A percentile compares a stretch with the other conserved stretches of the same genome.
These are phyloP conservation scores for Drosophila pseudotalamancana DNA, from an alignment of 2,888 invertebrate genomes.

Conservation along the genomic window DNA sequence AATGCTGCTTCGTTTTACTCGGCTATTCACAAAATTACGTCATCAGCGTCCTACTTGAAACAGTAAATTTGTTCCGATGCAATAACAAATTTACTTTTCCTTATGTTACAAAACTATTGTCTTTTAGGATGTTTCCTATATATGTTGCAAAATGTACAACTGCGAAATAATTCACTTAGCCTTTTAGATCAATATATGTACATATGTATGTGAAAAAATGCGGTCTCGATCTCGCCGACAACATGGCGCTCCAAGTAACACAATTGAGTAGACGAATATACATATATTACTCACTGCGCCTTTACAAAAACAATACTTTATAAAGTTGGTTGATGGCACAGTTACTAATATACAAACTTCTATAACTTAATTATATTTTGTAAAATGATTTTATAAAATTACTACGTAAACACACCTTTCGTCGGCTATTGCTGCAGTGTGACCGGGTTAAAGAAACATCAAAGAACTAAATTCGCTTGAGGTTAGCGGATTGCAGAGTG, in stretches of 20 bases:
- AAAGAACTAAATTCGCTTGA: background rate
- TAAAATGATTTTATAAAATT: constrained; percentile 46
- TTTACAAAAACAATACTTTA: constrained; percentile 4
- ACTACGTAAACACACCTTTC: constrained; percentile 60
- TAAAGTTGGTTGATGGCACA: constrained; percentile 3
- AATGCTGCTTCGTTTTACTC: constrained; percentile 50
- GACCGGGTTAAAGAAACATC: constrained; percentile 4
- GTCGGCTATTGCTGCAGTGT: constrained; percentile 48
- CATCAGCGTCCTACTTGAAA: constrained; percentile 76
- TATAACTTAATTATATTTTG: constrained; percentile 30
- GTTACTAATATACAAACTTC: constrained; percentile 10
- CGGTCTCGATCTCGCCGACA: constrained; percentile 51
- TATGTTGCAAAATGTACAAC: constrained; percentile 5
- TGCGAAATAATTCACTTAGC: constrained; percentile 10
- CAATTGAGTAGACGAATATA: constrained; percentile 19
- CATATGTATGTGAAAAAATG: constrained; percentile 41
- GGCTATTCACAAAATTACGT: constrained; percentile 62
- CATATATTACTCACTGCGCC: constrained; percentile 63
- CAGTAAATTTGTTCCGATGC: constrained; percentile 16
- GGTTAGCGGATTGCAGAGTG: background rate
- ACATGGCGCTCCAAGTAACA: constrained; percentile 48
- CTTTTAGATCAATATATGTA: constrained; percentile 12
- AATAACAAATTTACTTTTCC: background rate
- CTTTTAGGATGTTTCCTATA: background rate
- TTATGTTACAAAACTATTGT: constrained; percentile 9